Percentiles rank a stretch among this genome's conserved stretches.
Evolutionary conservation across 2,113 vertebrate genomes (phyloP).

Genomic region (Odontophorus gujanensis): DNA sequence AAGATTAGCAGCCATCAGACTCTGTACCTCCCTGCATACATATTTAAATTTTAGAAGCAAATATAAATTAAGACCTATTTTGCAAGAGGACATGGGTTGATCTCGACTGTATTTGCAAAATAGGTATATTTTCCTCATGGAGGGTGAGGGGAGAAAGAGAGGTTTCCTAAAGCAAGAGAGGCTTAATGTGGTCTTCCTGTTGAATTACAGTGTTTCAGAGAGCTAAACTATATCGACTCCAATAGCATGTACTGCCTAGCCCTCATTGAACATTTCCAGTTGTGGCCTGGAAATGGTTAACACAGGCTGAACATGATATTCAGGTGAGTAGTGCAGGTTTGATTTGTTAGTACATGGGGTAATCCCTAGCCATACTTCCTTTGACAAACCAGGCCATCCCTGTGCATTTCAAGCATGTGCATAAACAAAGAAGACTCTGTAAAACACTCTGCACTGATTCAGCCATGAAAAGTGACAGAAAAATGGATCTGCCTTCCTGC

Average conservation of each 20-base stretch:
- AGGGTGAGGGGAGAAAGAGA: not conserved
- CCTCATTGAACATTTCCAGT: not conserved
- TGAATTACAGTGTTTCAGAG: not conserved
- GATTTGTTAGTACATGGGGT: not conserved
- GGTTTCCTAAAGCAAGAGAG: not conserved
- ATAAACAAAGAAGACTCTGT: not conserved
- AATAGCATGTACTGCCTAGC: rapidly evolving
- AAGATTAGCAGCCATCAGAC: not conserved
- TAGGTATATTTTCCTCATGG: not conserved
- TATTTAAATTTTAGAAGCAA: not conserved
- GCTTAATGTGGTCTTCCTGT: not conserved
- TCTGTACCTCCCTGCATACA: not conserved
- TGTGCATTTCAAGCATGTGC: not conserved
- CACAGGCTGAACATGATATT: not conserved
- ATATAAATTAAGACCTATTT: not conserved
- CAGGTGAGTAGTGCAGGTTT: not conserved
- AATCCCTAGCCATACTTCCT: rapidly evolving
- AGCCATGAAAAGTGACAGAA: not conserved
- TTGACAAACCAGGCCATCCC: not conserved
- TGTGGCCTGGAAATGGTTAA: not conserved
- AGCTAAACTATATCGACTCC: not conserved
- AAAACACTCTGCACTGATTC: not conserved
- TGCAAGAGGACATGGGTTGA: not conserved
- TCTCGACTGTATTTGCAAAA: not conserved
- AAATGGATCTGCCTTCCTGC: not conserved